Conservation (phyloP, 2,888 invertebrate genomes). For the Hypena proboscidalis region DNA sequence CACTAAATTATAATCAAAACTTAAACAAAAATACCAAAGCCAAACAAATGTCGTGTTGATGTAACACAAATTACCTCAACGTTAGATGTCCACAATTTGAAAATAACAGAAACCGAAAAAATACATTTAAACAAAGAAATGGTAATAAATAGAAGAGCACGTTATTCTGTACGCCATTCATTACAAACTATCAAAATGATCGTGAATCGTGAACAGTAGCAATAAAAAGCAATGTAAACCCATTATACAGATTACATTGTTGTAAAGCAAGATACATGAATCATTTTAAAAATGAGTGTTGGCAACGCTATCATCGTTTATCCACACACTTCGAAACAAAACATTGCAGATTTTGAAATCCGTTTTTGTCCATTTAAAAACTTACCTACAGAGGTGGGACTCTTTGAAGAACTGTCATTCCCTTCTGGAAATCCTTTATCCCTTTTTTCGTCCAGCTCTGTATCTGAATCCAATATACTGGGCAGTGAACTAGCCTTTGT, state of each 20-base stretch:
- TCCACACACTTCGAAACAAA: no score
- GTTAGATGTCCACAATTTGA: no score
- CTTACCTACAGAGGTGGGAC: conserved; percentile 87
- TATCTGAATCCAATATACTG: conserved; percentile 92
- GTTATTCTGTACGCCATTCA: neutral
- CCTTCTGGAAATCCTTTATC: conserved; percentile 75
- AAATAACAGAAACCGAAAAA: no score
- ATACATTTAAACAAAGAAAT: conserved; percentile 8
- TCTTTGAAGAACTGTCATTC: conserved; percentile 85
- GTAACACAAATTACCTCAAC: no score
- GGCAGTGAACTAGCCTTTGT: conserved; percentile 91
- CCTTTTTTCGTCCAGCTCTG: conserved; percentile 85
- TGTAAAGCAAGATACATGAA: neutral
- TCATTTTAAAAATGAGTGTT: no score
- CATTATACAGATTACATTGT: neutral
- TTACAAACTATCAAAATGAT: conserved; percentile 1
- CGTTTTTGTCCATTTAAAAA: conserved; percentile 28
- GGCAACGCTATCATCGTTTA: no score
- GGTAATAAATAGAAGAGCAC: conserved; percentile 5
- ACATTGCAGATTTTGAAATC: no score
- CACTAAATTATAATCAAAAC: no score
- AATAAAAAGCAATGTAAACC: neutral
- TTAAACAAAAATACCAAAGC: no score
- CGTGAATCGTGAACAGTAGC: neutral
- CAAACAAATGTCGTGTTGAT: no score